Conservation (phyloP, 2,113 vertebrate genomes). For the Acrocephalus arundinaceus region DNA sequence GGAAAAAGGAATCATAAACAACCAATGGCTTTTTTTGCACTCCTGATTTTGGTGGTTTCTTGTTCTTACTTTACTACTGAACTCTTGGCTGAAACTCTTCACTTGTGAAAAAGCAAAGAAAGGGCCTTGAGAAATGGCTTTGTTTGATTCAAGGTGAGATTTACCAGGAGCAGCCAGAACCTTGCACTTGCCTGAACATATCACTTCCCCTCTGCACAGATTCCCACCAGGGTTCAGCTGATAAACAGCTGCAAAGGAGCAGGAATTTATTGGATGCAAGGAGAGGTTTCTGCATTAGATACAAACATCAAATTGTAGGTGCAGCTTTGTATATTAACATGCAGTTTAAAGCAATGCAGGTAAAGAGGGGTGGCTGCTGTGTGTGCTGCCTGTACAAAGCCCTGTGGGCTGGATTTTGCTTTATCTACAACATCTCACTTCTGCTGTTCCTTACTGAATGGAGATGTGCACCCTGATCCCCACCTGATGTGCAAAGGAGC, state of each 20-base stretch:
- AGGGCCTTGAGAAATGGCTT: background rate
- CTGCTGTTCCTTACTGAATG: background rate
- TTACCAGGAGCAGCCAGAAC: background rate
- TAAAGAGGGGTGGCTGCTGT: background rate
- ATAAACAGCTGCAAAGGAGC: background rate
- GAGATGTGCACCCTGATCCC: background rate
- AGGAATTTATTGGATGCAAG: background rate
- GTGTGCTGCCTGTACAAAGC: background rate
- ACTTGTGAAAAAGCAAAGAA: background rate
- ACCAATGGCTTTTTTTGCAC: accelerated
- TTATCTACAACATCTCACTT: background rate
- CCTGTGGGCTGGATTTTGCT: background rate
- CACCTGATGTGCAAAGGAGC: background rate
- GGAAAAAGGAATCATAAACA: background rate
- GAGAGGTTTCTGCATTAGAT: background rate
- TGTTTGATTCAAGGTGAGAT: background rate
- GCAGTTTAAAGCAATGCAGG: background rate
- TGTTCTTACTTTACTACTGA: background rate
- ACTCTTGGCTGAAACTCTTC: background rate
- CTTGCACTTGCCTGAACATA: too few species aligned
- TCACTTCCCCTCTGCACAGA: background rate
- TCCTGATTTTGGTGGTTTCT: background rate
- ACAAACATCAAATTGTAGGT: background rate
- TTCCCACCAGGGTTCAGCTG: background rate
- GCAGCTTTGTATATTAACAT: accelerated